Conservation (phyloP, 2,888 invertebrate genomes). For the Epsilonema sp. region DNA sequence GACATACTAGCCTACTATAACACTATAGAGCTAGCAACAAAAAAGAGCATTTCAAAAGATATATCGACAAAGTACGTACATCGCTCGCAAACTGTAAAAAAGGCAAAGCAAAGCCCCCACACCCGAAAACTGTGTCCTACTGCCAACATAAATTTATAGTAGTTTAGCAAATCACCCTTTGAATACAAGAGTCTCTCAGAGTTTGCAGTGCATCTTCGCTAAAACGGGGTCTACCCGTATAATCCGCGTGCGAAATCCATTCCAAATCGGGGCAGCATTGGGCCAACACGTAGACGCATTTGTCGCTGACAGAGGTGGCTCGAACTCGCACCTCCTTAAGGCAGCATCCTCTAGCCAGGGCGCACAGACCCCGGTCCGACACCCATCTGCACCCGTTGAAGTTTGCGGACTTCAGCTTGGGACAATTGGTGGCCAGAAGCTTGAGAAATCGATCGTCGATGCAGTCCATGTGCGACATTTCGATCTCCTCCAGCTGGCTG, state of each 20-base stretch:
- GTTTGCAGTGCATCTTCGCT: conserved; percentile 21
- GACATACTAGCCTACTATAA: too few relatives aligned
- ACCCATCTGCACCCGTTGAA: conserved; percentile 25
- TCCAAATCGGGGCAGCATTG: conserved; percentile 25
- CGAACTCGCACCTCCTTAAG: conserved; percentile 23
- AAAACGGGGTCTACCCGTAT: conserved; percentile 21
- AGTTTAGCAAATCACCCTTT: conserved; percentile 25
- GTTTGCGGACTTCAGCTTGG: conserved; percentile 15
- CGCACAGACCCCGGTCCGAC: conserved; percentile 22
- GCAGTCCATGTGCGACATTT: conserved; percentile 23
- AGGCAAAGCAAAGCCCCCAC: too few relatives aligned
- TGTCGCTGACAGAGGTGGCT: conserved; percentile 25
- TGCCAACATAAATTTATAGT: too few relatives aligned
- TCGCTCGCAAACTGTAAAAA: too few relatives aligned
- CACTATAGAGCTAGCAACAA: too few relatives aligned
- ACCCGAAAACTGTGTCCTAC: too few relatives aligned
- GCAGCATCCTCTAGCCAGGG: conserved; percentile 20
- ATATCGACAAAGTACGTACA: too few relatives aligned
- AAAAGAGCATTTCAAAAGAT: too few relatives aligned
- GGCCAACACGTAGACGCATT: conserved; percentile 21
- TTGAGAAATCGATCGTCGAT: conserved; percentile 25
- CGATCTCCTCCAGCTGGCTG: conserved; percentile 16
- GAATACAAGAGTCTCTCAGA: conserved; percentile 21
- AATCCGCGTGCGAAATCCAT: conserved; percentile 26
- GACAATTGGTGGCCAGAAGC: conserved; percentile 21